phyloP scores from a whole-genome alignment of 92 coral and sea anemone species.

The Actinernus sp. region DNA sequence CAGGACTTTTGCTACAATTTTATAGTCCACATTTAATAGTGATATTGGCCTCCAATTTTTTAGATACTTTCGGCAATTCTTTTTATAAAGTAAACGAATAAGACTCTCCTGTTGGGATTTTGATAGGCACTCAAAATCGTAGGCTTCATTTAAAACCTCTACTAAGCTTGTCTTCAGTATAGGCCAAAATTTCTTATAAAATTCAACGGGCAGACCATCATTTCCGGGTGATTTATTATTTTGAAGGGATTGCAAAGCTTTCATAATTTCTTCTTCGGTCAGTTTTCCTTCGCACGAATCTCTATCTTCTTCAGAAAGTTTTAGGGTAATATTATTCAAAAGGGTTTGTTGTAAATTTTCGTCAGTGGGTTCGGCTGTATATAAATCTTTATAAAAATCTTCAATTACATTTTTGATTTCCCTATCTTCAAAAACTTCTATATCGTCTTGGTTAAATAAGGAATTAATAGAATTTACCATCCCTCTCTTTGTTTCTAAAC shows the following conservation, averaged over 20 bases:
- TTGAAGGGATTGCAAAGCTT: background rate
- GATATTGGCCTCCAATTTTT: constrained; percentile 12
- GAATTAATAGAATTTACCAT: too few species aligned
- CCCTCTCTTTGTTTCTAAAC: too few species aligned
- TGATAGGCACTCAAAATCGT: background rate
- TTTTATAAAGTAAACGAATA: background rate
- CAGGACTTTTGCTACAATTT: too few species aligned
- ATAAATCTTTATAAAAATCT: too few species aligned
- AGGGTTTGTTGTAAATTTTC: too few species aligned
- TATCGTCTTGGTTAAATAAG: too few species aligned
- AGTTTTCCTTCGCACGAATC: background rate
- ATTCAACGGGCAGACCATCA: background rate
- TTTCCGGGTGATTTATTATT: constrained; percentile 3
- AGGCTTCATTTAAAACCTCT: background rate
- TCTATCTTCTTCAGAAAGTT: too few species aligned
- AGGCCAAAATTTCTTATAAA: background rate
- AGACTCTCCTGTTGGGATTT: background rate
- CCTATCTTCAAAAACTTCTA: too few species aligned
- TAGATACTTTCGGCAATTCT: background rate
- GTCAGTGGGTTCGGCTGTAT: too few species aligned
- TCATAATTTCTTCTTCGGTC: background rate
- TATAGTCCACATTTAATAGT: too few species aligned
- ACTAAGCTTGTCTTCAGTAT: background rate
- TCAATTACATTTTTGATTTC: too few species aligned
- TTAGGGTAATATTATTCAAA: too few species aligned